A percentile compares a stretch with the other conserved stretches of the same genome.
These are phyloP conservation scores for Lysiphlebus fabarum DNA, from an alignment of 1,140 invertebrate genomes.

Conservation along the genomic window DNA sequence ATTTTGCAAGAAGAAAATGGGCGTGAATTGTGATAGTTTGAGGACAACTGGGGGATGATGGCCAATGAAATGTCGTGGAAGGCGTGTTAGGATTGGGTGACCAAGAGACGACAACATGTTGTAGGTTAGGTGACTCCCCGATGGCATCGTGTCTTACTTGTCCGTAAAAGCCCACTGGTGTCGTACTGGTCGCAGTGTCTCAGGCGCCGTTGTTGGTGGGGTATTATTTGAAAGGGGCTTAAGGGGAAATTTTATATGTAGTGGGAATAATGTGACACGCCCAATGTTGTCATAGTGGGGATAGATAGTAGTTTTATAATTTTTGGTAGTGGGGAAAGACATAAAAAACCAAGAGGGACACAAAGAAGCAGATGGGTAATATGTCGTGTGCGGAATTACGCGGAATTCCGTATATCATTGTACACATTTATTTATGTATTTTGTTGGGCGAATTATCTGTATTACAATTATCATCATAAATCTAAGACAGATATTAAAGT, in stretches of 20 bases:
- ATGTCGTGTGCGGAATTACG: slow-evolving; percentile 20
- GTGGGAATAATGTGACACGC: slow-evolving; percentile 39
- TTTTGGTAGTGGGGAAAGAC: slow-evolving; percentile 12
- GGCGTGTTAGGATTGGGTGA: slow-evolving; percentile 44
- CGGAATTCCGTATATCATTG: neutral
- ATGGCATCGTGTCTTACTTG: slow-evolving; percentile 30
- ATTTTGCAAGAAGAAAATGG: slow-evolving; percentile 33
- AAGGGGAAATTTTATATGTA: slow-evolving; percentile 29
- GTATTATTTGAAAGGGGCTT: slow-evolving; percentile 29
- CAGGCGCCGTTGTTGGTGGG: slow-evolving; percentile 21
- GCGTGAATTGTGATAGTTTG: slow-evolving; percentile 46
- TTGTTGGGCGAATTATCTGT: neutral
- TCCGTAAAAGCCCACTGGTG: slow-evolving; percentile 28
- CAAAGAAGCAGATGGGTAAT: slow-evolving; percentile 28
- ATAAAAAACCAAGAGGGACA: slow-evolving; percentile 18
- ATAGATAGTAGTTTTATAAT: slow-evolving; percentile 18
- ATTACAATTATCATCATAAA: neutral
- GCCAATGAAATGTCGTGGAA: slow-evolving; percentile 47
- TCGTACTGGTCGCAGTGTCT: slow-evolving; percentile 13
- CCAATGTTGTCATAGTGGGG: slow-evolving; percentile 28
- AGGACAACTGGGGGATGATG: slow-evolving; percentile 40
- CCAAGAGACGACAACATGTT: slow-evolving; percentile 35
- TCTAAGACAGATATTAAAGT: too few relatives aligned
- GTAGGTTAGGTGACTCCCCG: slow-evolving; percentile 28
- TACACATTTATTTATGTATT: neutral